Conservation (phyloP, 2,888 invertebrate genomes). For the Tiliacea aurago region DNA sequence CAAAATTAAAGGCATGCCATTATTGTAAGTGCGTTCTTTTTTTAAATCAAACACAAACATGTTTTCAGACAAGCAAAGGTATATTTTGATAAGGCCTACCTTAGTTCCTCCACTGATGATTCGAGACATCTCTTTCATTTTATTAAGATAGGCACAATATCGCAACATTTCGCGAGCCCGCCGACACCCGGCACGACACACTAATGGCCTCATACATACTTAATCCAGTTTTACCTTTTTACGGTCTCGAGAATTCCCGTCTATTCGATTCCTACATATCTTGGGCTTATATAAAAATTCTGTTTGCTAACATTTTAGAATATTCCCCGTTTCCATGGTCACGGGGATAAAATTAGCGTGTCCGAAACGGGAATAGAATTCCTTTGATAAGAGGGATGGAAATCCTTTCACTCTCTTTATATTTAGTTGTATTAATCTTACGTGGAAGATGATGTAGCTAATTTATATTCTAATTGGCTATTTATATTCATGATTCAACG, state of each 20-base stretch:
- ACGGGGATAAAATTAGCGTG: constrained; percentile 19
- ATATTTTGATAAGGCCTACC: not conserved
- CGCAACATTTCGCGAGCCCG: constrained; percentile 44
- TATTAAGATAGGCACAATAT: constrained; percentile 41
- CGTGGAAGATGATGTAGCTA: not conserved
- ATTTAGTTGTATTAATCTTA: not conserved
- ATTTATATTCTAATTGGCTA: not conserved
- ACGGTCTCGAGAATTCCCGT: constrained; percentile 54
- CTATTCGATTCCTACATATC: constrained; percentile 48
- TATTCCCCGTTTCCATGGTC: constrained; percentile 9
- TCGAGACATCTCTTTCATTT: constrained; percentile 13
- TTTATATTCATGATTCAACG: not conserved
- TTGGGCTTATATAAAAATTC: constrained; percentile 43
- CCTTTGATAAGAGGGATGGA: constrained; percentile 8
- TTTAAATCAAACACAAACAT: not conserved
- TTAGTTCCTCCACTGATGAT: constrained; percentile 21
- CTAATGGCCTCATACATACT: constrained; percentile 74
- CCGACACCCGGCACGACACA: constrained; percentile 39
- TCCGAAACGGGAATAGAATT: constrained; percentile 16
- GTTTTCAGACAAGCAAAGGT: not conserved
- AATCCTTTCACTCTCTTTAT: not conserved
- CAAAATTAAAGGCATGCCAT: not conserved
- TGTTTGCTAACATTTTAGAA: constrained; percentile 22
- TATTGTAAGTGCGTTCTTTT: not conserved
- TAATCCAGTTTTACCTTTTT: constrained; percentile 69